Percentiles rank a stretch among this genome's conserved stretches.
phyloP scores from a whole-genome alignment of 2,888 invertebrate species.

The Nomada fucata region DNA sequence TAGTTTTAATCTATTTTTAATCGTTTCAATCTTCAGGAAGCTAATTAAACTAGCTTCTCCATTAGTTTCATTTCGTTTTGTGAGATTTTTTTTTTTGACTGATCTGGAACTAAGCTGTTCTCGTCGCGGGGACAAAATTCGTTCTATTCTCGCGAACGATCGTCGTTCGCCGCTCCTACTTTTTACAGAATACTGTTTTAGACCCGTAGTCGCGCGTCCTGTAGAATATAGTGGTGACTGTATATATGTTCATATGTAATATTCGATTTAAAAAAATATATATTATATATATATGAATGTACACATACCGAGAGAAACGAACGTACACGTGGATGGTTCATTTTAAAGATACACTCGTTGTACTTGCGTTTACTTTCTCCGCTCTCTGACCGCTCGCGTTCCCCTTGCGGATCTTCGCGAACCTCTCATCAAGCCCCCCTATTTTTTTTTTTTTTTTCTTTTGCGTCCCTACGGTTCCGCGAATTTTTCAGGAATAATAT shows the following conservation, averaged over 20 bases:
- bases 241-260: slow-evolving; percentile 84
- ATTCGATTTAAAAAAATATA: slow-evolving; percentile 76
- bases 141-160: slow-evolving; percentile 45
- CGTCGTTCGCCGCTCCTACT: slow-evolving; percentile 37
- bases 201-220: slow-evolving; percentile 75
- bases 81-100: neutral
- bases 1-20: too few species aligned
- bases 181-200: slow-evolving; percentile 41
- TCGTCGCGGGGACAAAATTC: slow-evolving; percentile 23
- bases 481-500: neutral
- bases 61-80: neutral
- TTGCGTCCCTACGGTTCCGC: slow-evolving; percentile 1
- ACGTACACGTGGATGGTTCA: slow-evolving; percentile 55
- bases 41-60: neutral
- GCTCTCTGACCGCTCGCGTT: slow-evolving; percentile 26
- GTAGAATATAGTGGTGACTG: slow-evolving; percentile 81
- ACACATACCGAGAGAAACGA: slow-evolving; percentile 68
- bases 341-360: slow-evolving; percentile 57
- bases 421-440: slow-evolving; percentile 46
- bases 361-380: slow-evolving; percentile 50
- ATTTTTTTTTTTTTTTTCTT: neutral
- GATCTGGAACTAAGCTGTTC: neutral
- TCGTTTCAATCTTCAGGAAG: too few species aligned
- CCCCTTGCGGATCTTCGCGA: neutral
- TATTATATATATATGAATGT: slow-evolving; percentile 56